A percentile compares a stretch with the other conserved stretches of the same genome.
Evolutionary conservation across 2,888 invertebrate species (phyloP).

Genomic region (Cloeon dipterum): DNA sequence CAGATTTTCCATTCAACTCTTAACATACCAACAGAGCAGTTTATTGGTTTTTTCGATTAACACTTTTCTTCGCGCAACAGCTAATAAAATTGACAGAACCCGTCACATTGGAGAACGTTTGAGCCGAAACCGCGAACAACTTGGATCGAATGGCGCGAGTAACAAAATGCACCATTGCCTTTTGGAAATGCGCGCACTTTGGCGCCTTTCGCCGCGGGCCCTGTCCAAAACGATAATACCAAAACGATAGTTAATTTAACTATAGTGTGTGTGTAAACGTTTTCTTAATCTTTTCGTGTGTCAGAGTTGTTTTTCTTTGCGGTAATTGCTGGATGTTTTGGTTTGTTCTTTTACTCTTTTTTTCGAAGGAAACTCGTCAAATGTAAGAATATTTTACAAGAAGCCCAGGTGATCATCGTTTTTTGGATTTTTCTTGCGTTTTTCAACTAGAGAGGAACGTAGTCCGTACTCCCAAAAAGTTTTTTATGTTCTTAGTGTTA

Average conservation of each 20-base stretch:
- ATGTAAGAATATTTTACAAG: background rate
- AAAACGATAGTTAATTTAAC: no score
- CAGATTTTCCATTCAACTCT: conserved; percentile 16
- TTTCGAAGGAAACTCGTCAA: no score
- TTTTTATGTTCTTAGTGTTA: background rate
- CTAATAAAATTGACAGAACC: background rate
- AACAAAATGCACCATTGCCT: no score
- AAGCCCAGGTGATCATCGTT: background rate
- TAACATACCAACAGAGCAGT: conserved; percentile 1
- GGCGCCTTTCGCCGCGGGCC: background rate
- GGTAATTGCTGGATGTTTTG: background rate
- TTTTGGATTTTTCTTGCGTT: background rate
- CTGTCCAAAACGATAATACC: background rate
- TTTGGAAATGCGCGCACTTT: no score
- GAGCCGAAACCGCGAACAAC: background rate
- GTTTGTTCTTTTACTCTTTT: background rate
- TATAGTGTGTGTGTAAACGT: no score
- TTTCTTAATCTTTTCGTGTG: background rate
- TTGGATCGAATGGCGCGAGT: no score
- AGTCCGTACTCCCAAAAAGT: background rate
- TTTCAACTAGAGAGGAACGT: conserved; percentile 1
- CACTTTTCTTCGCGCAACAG: background rate
- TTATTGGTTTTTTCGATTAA: background rate
- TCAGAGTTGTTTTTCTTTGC: no score
- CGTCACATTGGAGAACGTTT: background rate